A percentile compares a stretch with the other conserved stretches of the same genome.
phyloP scores from a whole-genome alignment of 1,140 invertebrate genomes.

The Pristionchus pacificus region DNA sequence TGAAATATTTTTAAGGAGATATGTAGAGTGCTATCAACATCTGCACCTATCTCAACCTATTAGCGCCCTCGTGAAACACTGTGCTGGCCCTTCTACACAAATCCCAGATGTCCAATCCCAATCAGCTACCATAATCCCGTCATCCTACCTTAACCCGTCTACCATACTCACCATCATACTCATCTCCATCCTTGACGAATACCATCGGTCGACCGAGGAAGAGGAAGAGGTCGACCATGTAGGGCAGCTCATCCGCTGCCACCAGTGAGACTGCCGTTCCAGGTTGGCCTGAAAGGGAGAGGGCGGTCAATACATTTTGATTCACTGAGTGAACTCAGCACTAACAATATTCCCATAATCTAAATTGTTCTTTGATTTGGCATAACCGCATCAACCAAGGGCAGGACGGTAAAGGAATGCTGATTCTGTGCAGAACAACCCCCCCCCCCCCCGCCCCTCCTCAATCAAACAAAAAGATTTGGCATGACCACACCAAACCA shows the following conservation, averaged over 20 bases:
- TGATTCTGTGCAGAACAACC: too few relatives aligned
- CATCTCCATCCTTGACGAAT: conserved; percentile 37
- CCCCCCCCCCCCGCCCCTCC: too few relatives aligned
- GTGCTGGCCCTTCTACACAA: neutral
- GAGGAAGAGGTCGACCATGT: conserved; percentile 85
- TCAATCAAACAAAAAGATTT: too few relatives aligned
- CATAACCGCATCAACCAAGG: too few relatives aligned
- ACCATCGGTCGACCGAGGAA: conserved; percentile 71
- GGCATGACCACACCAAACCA: too few relatives aligned
- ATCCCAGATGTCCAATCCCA: neutral
- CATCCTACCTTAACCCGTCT: neutral
- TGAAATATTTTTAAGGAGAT: neutral
- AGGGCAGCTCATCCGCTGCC: conserved; percentile 80
- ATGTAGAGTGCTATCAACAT: neutral
- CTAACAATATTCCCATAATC: too few relatives aligned
- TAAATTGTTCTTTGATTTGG: too few relatives aligned
- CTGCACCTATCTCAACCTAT: neutral
- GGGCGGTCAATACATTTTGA: neutral
- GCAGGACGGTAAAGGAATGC: conserved; percentile 82
- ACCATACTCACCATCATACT: conserved; percentile 30
- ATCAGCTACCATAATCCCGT: neutral
- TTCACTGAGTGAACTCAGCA: too few relatives aligned
- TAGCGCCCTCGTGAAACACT: neutral
- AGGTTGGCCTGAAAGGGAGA: conserved; percentile 10
- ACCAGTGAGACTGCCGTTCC: conserved; percentile 64